Conservation (phyloP, 2,797 vertebrate genomes). For the Fringilla coelebs region DNA sequence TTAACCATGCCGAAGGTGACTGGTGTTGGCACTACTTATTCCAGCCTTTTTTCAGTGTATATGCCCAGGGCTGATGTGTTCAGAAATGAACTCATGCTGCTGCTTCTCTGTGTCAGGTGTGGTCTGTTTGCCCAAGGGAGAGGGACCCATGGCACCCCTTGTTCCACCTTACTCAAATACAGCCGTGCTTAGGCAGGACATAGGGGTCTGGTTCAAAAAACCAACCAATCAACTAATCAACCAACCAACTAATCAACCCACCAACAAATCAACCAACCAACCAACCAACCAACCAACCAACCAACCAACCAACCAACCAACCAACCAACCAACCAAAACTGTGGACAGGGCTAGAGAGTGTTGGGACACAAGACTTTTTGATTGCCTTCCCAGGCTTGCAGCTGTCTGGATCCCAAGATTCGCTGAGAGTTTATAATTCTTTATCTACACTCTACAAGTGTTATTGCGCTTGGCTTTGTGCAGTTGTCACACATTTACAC, state of each 20-base stretch:
- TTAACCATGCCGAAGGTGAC: not conserved
- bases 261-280: too few species aligned
- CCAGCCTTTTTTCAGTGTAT: not conserved
- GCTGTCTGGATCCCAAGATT: not conserved
- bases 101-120: not conserved
- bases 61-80: not conserved
- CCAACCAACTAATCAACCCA: too few species aligned
- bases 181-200: not conserved
- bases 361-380: not conserved
- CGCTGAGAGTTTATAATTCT: not conserved
- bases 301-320: not conserved
- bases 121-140: not conserved
- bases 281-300: too few species aligned
- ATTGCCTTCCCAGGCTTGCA: not conserved
- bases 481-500: not conserved
- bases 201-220: too few species aligned
- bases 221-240: too few species aligned
- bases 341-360: accelerated
- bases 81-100: not conserved
- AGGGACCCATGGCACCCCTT: not conserved
- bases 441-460: not conserved
- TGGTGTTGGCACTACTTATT: not conserved
- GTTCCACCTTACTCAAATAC: not conserved
- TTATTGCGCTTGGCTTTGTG: not conserved
- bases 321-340: not conserved